Percentiles rank a stretch among this genome's conserved stretches.
Conservation (phyloP, 92 coral and sea anemone genomes). For the Porites divaricata region DNA sequence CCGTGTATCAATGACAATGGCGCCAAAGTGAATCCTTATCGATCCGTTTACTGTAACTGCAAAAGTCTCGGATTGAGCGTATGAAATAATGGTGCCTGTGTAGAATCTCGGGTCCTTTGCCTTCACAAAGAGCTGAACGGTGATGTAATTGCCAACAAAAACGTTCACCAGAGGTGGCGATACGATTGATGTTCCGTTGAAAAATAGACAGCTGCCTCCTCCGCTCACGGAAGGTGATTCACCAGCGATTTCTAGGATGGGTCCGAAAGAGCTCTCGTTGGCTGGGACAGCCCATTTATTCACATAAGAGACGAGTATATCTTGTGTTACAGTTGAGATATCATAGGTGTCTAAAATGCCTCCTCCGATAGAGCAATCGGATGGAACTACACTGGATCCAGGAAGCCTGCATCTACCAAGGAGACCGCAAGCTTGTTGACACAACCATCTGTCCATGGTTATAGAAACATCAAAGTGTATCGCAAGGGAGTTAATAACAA, state of each 20-base stretch:
- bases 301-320: conserved; percentile 61
- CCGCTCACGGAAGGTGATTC: conserved; percentile 72
- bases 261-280: conserved; percentile 83
- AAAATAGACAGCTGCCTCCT: conserved; percentile 90
- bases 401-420: conserved; percentile 78
- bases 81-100: conserved; percentile 84
- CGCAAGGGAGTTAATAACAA: conserved; percentile 78
- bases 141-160: conserved; percentile 70
- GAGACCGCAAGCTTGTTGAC: conserved; percentile 89
- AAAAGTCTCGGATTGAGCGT: conserved; percentile 75
- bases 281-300: conserved; percentile 78
- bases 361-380: conserved; percentile 77
- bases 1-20: conserved; percentile 67
- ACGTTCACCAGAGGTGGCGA: conserved; percentile 74
- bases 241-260: conserved; percentile 67
- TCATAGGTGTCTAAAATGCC: conserved; percentile 70
- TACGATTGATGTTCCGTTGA: conserved; percentile 76
- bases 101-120: conserved; percentile 65
- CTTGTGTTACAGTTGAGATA: conserved; percentile 67
- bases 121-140: conserved; percentile 88
- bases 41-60: conserved; percentile 85
- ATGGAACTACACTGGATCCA: conserved; percentile 21
- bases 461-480: conserved; percentile 80
- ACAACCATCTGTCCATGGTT: conserved; percentile 76
- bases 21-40: conserved; percentile 71